phyloP scores from a whole-genome alignment of 2,888 invertebrate species.

The Limnephilus rhombicus region DNA sequence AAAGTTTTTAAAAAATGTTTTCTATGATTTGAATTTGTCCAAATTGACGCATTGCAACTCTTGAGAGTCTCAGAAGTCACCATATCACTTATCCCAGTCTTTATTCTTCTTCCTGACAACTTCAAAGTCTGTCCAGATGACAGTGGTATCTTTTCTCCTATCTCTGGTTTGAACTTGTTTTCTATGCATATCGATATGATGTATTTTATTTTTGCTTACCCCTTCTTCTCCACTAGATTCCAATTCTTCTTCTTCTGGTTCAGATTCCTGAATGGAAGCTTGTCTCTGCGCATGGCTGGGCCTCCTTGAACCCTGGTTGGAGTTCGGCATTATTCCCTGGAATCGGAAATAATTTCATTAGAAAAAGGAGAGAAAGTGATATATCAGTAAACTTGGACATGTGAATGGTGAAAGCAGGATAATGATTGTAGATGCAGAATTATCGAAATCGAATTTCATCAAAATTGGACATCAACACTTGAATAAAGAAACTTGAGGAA shows the following conservation, averaged over 20 bases:
- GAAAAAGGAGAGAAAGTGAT: background rate
- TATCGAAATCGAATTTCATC: background rate
- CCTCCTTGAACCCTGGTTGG: slow-evolving; percentile 75
- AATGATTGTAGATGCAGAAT: background rate
- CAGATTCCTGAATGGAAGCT: slow-evolving; percentile 76
- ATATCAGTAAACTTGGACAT: background rate
- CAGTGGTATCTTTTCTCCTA: background rate
- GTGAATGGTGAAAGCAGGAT: background rate
- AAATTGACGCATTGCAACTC: background rate
- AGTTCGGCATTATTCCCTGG: slow-evolving; percentile 75
- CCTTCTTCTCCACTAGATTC: slow-evolving; percentile 77
- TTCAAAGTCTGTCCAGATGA: background rate
- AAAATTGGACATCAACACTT: background rate
- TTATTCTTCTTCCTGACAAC: background rate
- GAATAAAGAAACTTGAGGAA: background rate
- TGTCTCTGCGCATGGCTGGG: slow-evolving; percentile 77
- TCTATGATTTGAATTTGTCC: background rate
- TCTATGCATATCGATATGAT: background rate
- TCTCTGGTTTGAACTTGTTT: background rate
- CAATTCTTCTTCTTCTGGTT: slow-evolving; percentile 77
- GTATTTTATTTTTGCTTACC: slow-evolving; percentile 69
- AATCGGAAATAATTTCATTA: slow-evolving; percentile 63
- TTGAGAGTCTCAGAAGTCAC: background rate
- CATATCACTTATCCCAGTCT: background rate
- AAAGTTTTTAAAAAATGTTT: too few relatives aligned